Conservation (phyloP, 2,113 vertebrate species). For the Bufo bufo region DNA sequence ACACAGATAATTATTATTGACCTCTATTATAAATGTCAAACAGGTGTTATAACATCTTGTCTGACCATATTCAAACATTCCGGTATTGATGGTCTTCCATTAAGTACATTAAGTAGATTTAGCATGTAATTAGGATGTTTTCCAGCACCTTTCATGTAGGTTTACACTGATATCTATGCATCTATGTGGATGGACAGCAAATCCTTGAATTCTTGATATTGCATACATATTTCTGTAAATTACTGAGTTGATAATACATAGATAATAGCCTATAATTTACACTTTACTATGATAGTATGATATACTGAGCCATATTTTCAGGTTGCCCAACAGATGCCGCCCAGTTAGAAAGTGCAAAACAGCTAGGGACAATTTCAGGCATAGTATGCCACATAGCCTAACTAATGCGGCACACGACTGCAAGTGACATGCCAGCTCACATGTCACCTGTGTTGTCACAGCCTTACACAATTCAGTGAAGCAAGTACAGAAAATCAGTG, state of each 20-base stretch:
- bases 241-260: background rate
- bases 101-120: background rate
- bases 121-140: background rate
- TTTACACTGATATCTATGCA: background rate
- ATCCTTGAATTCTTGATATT: background rate
- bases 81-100: background rate
- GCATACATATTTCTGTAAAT: background rate
- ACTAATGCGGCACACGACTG: background rate
- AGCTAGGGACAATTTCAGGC: background rate
- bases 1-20: slow-evolving; percentile 16
- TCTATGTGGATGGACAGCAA: background rate
- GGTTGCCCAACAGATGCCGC: background rate
- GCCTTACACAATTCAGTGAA: background rate
- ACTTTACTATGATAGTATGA: background rate
- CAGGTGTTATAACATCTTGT: background rate
- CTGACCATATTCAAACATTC: slow-evolving; percentile 2
- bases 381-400: background rate
- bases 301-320: background rate
- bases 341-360: background rate
- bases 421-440: background rate
- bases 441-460: background rate
- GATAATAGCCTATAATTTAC: background rate
- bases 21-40: background rate
- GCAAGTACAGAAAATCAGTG: background rate
- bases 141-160: background rate